phyloP scores from a whole-genome alignment of 1,140 invertebrate genomes.

The Goniozus legneri region DNA sequence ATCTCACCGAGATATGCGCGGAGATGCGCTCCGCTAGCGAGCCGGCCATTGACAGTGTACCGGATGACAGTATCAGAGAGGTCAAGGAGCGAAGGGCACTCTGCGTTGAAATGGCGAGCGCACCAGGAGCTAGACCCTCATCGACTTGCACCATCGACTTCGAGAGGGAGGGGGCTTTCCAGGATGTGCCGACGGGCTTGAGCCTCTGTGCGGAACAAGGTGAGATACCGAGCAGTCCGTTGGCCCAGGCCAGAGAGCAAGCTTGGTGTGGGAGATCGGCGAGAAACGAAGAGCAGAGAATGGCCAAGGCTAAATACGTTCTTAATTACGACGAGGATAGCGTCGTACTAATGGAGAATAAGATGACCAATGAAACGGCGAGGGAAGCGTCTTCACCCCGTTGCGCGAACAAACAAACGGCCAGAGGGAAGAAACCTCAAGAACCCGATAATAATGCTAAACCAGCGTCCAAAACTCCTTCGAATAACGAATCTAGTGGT shows the following conservation, averaged over 20 bases:
- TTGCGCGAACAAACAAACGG: no score
- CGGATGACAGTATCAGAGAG: constrained; percentile 43
- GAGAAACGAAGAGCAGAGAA: constrained; percentile 18
- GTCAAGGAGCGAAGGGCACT: constrained; percentile 38
- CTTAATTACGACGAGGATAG: constrained; percentile 46
- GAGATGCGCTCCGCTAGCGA: constrained; percentile 49
- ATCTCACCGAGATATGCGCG: constrained; percentile 48
- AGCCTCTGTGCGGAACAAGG: constrained; percentile 46
- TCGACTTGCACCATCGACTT: constrained; percentile 35
- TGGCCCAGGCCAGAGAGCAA: constrained; percentile 40
- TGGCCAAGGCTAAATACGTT: constrained; percentile 42
- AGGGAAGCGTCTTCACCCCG: no score
- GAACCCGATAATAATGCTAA: no score
- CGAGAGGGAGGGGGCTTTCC: constrained; percentile 39
- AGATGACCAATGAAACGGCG: constrained; percentile 4
- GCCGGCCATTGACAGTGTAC: constrained; percentile 45
- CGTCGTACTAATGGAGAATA: constrained; percentile 44
- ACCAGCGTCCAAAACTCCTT: not conserved
- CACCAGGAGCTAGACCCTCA: constrained; percentile 4
- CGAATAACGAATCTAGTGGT: no score
- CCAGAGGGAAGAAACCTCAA: no score
- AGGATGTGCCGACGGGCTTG: constrained; percentile 42
- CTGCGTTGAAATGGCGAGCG: constrained; percentile 37
- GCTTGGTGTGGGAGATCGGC: constrained; percentile 20
- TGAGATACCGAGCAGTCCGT: constrained; percentile 46